Evolutionary conservation across 2,797 vertebrate genomes (phyloP), one percentile per base, ranked within the genome.

Genomic region (Triplophysa yarkandensis): DNA sequence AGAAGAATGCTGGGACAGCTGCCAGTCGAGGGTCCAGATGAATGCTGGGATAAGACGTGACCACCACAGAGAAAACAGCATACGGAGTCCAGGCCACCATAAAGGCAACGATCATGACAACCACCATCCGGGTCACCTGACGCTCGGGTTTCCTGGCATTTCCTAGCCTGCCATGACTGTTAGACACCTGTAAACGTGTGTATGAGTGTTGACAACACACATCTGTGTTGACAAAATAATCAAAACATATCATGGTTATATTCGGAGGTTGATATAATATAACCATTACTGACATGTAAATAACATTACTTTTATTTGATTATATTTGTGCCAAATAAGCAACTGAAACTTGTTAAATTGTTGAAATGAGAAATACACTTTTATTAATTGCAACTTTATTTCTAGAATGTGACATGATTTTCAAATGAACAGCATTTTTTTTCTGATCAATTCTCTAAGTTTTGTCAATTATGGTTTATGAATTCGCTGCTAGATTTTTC

Each of bases 41-140:
- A 17, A 95, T 89, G 63, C 88, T 91, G 11, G 95, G 94, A 67
- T 86, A 74, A 9, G 84, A 85, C 1, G 94, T 95, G 73, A 95
- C 92, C 4, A 94, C 83, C 39, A 96, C 86, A 46, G 95, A 93
- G 81, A 96, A 95, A 54, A 87, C 63, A 0, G 95, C 94, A 0
- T 97, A 96, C 0, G 95, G 95, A 3, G 90, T 91, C 95, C 95
- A 97, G 86, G 93, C 93, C 78, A 95, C 90, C 71, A 97, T 92
- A 83, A 95, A 97, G 0, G 95, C 95, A 64, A 94, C 36, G 3
- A 96, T 95, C 95, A 96, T 96, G 44, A 94, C 92, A 44, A 96
- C 85, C n/a, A 96, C 93, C 95, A 96, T 97, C 5, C 90, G 90
- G 6, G 94, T 92, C 87, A 95, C 95, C 89, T 94, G 93, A 41